Evolutionary conservation across 1,140 invertebrate species (phyloP).

Genomic region (Lamellibrachia luymesi): DNA sequence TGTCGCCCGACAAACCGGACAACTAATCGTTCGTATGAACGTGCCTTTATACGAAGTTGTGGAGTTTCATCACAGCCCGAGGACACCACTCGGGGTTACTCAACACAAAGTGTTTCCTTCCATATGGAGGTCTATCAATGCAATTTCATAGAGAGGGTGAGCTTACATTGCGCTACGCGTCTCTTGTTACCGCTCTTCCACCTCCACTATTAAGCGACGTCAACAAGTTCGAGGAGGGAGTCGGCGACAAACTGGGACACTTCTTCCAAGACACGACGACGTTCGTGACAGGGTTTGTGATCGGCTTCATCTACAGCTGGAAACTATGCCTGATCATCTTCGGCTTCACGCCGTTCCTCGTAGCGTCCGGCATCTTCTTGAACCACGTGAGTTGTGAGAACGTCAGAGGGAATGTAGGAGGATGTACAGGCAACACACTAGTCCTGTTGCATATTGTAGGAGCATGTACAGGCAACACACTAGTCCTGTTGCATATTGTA

Average conservation of each 20-base stretch:
- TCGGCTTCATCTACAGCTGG: slow-evolving; percentile 39
- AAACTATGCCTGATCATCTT: slow-evolving; percentile 36
- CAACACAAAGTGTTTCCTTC: too few relatives aligned
- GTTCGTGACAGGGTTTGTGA: slow-evolving; percentile 34
- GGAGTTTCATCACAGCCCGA: too few relatives aligned
- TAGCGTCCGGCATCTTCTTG: slow-evolving; percentile 28
- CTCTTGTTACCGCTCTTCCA: too few relatives aligned
- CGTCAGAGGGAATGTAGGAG: slow-evolving; percentile 19
- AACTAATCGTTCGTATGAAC: too few relatives aligned
- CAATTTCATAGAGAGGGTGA: too few relatives aligned
- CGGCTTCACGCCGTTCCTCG: slow-evolving; percentile 35
- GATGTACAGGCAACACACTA: background rate
- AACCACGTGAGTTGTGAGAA: slow-evolving; percentile 9
- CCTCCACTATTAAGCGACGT: slow-evolving; percentile 68
- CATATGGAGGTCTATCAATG: too few relatives aligned
- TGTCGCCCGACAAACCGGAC: too few relatives aligned
- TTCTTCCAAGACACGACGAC: slow-evolving; percentile 59
- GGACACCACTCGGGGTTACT: too few relatives aligned
- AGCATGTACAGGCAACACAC: too few relatives aligned
- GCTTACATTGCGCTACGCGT: too few relatives aligned
- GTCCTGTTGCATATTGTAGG: background rate
- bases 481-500: too few relatives aligned
- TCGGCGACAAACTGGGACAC: slow-evolving; percentile 80
- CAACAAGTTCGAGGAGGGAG: slow-evolving; percentile 80
- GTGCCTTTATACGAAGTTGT: too few relatives aligned